Evolutionary conservation across 2,888 invertebrate species (phyloP).

Genomic region (Bimastos eiseni): DNA sequence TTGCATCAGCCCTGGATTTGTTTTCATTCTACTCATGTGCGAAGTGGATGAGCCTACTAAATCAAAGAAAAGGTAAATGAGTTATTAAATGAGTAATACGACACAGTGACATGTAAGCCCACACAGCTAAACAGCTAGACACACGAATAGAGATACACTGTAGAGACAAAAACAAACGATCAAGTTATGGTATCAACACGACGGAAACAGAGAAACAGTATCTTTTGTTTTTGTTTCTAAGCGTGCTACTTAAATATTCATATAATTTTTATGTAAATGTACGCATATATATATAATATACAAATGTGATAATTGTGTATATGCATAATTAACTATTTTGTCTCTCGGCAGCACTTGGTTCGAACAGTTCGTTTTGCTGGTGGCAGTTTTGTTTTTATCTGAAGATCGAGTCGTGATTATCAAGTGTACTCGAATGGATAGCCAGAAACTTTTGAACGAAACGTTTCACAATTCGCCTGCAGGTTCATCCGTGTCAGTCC

Average conservation of each 20-base stretch:
- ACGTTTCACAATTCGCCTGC: background rate
- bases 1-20: no score
- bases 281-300: background rate
- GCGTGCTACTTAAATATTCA: background rate
- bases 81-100: no score
- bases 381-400: background rate
- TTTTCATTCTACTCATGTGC: no score
- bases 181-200: background rate
- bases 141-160: no score
- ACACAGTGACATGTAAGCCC: no score
- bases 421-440: background rate
- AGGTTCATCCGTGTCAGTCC: background rate
- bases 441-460: background rate
- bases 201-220: background rate
- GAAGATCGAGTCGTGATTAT: background rate
- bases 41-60: no score
- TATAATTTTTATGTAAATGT: no score
- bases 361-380: background rate
- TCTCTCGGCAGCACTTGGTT: background rate
- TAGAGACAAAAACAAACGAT: no score
- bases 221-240: background rate
- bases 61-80: no score
- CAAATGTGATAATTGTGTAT: background rate
- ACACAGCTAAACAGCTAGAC: no score
- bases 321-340: background rate